Conservation (phyloP, 1,140 invertebrate genomes). For the Lepidurus arcticus region DNA sequence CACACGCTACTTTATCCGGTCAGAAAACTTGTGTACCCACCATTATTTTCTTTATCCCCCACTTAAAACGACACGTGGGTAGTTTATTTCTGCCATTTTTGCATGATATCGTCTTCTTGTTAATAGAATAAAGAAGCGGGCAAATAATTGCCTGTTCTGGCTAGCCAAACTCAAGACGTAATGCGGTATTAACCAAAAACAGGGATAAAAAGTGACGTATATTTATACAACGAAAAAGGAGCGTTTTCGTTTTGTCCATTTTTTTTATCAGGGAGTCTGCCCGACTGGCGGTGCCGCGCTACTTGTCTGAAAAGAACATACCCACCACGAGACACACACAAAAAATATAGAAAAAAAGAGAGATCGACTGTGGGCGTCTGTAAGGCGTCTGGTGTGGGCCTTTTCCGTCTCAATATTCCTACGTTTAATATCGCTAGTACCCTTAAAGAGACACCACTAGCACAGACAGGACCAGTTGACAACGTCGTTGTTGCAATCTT, state of each 20-base stretch:
- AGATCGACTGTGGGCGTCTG: background rate
- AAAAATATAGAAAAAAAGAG: background rate
- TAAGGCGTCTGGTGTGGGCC: slow-evolving; percentile 1
- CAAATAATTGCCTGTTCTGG: background rate
- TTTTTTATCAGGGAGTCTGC: background rate
- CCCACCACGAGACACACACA: background rate
- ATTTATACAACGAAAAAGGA: background rate
- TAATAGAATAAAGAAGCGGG: background rate
- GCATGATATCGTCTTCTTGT: background rate
- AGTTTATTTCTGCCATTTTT: background rate
- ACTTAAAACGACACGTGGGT: too few relatives aligned
- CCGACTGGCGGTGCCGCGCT: background rate
- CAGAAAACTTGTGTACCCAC: too few relatives aligned
- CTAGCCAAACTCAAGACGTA: background rate
- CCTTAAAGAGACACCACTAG: background rate
- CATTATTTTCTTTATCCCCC: too few relatives aligned
- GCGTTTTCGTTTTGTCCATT: background rate
- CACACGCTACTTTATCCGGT: too few relatives aligned
- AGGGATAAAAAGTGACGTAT: background rate
- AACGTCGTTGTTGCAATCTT: too few relatives aligned
- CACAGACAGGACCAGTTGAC: background rate
- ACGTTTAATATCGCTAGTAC: background rate
- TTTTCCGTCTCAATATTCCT: background rate
- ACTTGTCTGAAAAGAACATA: background rate
- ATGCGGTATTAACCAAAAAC: background rate